Conservation (phyloP, 2,888 invertebrate species). For the Vesta saturnalis region DNA sequence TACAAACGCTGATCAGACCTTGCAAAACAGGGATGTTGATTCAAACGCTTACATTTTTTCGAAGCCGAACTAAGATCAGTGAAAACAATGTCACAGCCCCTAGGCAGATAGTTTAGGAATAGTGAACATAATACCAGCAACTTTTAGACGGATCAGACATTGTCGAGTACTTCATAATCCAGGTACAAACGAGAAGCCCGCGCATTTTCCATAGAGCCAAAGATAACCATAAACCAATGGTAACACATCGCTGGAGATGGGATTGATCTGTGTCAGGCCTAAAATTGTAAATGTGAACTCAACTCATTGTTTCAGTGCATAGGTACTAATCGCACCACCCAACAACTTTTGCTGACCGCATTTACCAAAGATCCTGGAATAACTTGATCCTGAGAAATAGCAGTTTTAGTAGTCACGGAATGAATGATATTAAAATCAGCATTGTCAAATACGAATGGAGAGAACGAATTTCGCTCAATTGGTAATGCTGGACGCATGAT, state of each 20-base stretch:
- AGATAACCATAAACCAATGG: not conserved
- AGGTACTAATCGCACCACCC: no score
- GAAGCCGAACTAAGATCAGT: not conserved
- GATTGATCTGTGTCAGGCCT: not conserved
- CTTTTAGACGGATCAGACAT: not conserved
- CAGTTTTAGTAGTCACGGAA: not conserved
- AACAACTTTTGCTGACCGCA: no score
- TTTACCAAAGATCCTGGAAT: no score
- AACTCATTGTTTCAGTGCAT: not conserved
- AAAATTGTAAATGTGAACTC: not conserved
- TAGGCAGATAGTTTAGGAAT: not conserved
- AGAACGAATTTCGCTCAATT: not conserved
- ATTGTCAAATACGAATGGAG: not conserved
- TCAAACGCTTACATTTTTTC: not conserved
- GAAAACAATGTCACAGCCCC: not conserved
- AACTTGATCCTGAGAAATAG: not conserved
- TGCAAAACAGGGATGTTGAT: not conserved
- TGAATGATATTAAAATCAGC: not conserved
- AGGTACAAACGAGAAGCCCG: not conserved
- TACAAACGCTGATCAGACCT: conserved; percentile 7
- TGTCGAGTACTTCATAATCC: not conserved
- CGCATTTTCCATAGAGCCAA: not conserved
- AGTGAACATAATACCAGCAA: not conserved
- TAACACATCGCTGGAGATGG: not conserved
- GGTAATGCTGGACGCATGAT: not conserved